phyloP scores from a whole-genome alignment of 2,797 vertebrate genomes.

The Moxostoma hubbsi region DNA sequence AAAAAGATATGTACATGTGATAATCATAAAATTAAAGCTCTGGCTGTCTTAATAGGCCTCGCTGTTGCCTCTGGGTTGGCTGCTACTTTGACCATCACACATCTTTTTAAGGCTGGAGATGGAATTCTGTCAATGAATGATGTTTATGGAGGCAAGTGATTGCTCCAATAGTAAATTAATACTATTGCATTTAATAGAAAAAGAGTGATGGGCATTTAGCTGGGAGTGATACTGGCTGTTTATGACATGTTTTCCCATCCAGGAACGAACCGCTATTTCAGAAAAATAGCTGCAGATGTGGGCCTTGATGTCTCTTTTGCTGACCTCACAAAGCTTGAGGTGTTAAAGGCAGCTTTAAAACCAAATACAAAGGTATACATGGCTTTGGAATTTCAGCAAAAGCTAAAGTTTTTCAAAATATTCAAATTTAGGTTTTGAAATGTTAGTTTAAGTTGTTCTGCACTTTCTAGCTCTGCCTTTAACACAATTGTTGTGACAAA shows the following conservation, averaged over 20 bases:
- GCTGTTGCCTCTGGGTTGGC: constrained; percentile 90
- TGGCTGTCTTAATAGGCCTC: constrained; percentile 75
- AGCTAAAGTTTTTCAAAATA: background rate
- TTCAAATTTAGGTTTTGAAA: background rate
- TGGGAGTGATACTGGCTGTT: background rate
- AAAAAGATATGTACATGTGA: background rate
- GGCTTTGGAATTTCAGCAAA: background rate
- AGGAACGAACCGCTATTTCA: constrained; percentile 94
- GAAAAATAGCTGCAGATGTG: constrained; percentile 73
- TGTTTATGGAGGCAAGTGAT: constrained; percentile 88
- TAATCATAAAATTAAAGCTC: background rate
- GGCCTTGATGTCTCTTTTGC: constrained; percentile 83
- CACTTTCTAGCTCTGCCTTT: background rate
- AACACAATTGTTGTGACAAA: background rate
- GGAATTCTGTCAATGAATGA: constrained; percentile 88
- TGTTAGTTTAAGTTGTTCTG: background rate
- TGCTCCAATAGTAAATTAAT: background rate
- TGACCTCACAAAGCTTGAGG: constrained; percentile 82
- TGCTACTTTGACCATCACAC: constrained; percentile 85
- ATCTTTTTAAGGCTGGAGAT: constrained; percentile 88
- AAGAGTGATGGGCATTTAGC: background rate
- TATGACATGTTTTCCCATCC: constrained; percentile 1
- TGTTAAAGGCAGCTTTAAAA: constrained; percentile 85
- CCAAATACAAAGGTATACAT: constrained; percentile 88
- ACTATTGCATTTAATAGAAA: background rate